A percentile compares a stretch with the other conserved stretches of the same genome.
phyloP scores from a whole-genome alignment of 2,113 vertebrate species.

The Pan paniscus region DNA sequence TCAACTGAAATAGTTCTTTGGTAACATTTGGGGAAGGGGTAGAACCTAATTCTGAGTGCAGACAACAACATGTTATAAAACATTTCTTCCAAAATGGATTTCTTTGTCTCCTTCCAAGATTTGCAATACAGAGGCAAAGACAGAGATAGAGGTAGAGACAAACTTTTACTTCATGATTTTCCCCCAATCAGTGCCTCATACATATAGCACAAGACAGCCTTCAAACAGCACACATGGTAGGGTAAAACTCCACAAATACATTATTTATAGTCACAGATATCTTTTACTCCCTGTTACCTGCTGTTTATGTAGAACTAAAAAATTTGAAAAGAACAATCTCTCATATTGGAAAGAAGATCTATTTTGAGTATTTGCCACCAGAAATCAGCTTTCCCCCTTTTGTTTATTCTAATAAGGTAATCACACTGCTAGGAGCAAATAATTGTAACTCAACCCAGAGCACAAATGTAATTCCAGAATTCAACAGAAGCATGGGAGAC shows the following conservation, averaged over 20 bases:
- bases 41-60: neutral
- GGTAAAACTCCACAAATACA: neutral
- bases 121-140: neutral
- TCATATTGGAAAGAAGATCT: neutral
- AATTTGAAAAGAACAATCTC: neutral
- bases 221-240: neutral
- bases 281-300: neutral
- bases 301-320: neutral
- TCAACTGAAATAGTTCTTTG: neutral
- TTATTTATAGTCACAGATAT: neutral
- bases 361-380: neutral
- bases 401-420: neutral
- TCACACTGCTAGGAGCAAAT: neutral
- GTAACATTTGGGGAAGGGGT: neutral
- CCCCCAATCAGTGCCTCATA: neutral
- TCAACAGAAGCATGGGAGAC: neutral
- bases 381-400: neutral
- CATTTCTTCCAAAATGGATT: neutral
- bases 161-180: neutral
- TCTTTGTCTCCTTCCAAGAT: neutral
- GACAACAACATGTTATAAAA: neutral
- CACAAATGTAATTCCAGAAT: neutral
- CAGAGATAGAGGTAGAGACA: neutral
- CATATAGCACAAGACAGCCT: neutral
- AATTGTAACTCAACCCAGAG: neutral